A percentile compares a stretch with the other conserved stretches of the same genome.
These are phyloP conservation scores for Melozone crissalis DNA, from an alignment of 2,113 vertebrate species.

Conservation along the genomic window DNA sequence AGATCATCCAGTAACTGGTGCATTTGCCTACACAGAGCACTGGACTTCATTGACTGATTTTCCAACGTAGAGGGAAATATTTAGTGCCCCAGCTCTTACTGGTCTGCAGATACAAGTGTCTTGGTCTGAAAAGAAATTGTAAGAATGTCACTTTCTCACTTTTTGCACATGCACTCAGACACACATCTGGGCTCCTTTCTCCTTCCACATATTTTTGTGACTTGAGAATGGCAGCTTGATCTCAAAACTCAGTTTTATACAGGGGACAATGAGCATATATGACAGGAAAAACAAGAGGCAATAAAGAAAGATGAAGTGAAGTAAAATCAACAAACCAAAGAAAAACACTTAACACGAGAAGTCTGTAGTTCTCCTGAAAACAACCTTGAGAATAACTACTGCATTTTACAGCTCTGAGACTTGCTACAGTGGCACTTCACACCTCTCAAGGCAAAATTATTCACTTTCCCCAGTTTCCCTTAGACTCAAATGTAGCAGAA, in stretches of 20 bases:
- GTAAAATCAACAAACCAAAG: not conserved
- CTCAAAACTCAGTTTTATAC: not conserved
- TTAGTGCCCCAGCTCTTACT: not conserved
- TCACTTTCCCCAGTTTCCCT: not conserved
- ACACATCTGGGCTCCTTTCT: rapidly evolving
- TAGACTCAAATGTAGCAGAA: not conserved
- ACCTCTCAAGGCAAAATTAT: not conserved
- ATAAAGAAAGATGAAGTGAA: not conserved
- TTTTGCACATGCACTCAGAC: not conserved
- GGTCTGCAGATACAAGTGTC: not conserved
- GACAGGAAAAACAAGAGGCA: not conserved
- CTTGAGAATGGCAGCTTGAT: not conserved
- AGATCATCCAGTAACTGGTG: not conserved
- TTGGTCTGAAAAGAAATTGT: not conserved
- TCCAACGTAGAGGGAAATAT: not conserved
- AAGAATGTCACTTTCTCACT: not conserved
- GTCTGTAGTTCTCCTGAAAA: not conserved
- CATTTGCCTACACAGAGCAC: not conserved
- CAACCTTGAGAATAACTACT: not conserved
- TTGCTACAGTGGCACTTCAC: not conserved
- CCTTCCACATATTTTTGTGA: not conserved
- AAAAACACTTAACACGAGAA: not conserved
- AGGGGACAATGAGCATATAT: not conserved
- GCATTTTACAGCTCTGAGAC: not conserved
- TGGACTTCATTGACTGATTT: not conserved